phyloP scores from a whole-genome alignment of 2,888 invertebrate genomes.

The Andrena trimmerana region DNA sequence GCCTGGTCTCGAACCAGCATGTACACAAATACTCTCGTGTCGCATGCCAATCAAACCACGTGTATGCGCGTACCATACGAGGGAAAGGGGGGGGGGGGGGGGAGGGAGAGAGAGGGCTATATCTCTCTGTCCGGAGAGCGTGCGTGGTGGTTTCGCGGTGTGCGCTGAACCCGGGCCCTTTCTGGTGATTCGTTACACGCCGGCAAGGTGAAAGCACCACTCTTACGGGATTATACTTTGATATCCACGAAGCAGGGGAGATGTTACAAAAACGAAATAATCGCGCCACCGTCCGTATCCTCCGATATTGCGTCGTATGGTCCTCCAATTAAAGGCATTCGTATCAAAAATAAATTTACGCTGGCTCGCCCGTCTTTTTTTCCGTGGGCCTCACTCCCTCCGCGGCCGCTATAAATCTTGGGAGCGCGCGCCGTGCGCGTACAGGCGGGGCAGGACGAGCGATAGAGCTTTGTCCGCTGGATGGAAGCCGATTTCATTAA shows the following conservation, averaged over 20 bases:
- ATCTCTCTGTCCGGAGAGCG: conserved; percentile 20
- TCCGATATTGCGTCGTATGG: conserved; percentile 52
- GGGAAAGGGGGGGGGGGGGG: conserved; percentile 27
- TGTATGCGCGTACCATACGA: conserved; percentile 66
- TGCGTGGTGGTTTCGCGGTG: conserved; percentile 64
- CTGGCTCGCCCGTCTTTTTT: conserved; percentile 2
- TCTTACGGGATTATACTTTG: conserved; percentile 75
- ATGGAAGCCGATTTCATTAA: conserved; percentile 45
- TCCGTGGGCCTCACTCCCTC: not conserved
- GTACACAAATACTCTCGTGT: conserved; percentile 81
- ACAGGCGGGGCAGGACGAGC: conserved; percentile 2
- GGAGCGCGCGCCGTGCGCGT: conserved; percentile 17
- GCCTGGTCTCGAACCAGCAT: conserved; percentile 69
- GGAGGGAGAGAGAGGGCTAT: not conserved
- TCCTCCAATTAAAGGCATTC: conserved; percentile 65
- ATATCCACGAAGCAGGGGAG: conserved; percentile 69
- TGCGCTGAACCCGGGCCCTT: conserved; percentile 68
- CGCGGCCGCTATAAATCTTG: conserved; percentile 52
- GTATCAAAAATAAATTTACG: conserved; percentile 64
- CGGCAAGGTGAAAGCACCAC: conserved; percentile 72
- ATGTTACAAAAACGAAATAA: conserved; percentile 61
- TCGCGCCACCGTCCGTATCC: conserved; percentile 42
- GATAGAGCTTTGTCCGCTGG: conserved; percentile 12
- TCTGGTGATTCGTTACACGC: conserved; percentile 75
- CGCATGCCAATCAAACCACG: conserved; percentile 82